These are phyloP conservation scores for Stenolophus ochropezus DNA, from an alignment of 2,888 invertebrate genomes.

Conservation along the genomic window DNA sequence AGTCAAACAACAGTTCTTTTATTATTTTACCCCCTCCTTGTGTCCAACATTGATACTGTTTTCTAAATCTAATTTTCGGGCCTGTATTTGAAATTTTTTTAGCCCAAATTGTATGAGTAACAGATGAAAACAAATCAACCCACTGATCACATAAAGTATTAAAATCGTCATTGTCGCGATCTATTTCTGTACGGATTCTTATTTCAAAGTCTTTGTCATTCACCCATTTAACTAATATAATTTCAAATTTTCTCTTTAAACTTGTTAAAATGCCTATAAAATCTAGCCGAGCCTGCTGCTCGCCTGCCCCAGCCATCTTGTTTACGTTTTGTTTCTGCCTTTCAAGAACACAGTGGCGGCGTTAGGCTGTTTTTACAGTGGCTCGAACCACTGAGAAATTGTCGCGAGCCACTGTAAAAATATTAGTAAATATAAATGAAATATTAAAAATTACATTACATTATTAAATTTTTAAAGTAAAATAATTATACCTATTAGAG, in stretches of 20 bases:
- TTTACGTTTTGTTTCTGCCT: background rate
- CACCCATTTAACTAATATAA: constrained; percentile 70
- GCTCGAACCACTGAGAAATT: too few relatives aligned
- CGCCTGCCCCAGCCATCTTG: constrained; percentile 67
- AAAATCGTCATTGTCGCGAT: constrained; percentile 70
- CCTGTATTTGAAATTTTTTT: constrained; percentile 73
- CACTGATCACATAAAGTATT: constrained; percentile 71
- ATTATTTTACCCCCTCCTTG: constrained; percentile 69
- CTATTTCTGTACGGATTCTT: constrained; percentile 71
- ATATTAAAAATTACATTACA: too few relatives aligned
- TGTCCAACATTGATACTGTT: constrained; percentile 73
- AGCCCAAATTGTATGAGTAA: constrained; percentile 71
- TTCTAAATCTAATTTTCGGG: constrained; percentile 71
- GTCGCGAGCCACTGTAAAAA: too few relatives aligned
- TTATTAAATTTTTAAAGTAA: too few relatives aligned
- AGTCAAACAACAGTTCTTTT: constrained; percentile 71
- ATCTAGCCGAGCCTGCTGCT: constrained; percentile 69
- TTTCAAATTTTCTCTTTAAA: constrained; percentile 70
- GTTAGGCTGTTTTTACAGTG: too few relatives aligned
- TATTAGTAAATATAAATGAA: too few relatives aligned
- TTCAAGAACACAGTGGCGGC: too few relatives aligned
- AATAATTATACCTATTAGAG: too few relatives aligned
- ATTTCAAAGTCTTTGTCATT: constrained; percentile 70
- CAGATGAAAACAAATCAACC: constrained; percentile 71
- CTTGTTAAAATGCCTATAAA: constrained; percentile 69